phyloP scores from a whole-genome alignment of 2,113 vertebrate species.

The Ancistrus triradiatus region DNA sequence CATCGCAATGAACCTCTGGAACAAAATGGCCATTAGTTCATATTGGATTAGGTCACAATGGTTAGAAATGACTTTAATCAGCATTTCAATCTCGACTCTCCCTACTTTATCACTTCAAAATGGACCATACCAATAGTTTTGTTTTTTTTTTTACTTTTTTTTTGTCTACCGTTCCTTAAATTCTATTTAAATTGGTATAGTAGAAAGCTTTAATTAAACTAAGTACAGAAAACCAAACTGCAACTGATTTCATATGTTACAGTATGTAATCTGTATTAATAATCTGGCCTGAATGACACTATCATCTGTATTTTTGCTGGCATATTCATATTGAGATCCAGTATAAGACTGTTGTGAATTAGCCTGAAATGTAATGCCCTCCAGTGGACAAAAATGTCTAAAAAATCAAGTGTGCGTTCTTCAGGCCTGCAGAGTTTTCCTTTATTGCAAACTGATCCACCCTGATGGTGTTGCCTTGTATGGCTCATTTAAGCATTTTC shows the following conservation, averaged over 20 bases:
- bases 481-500: conserved; percentile 40
- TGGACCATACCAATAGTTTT: no score
- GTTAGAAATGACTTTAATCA: no score
- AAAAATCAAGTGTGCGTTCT: conserved; percentile 31
- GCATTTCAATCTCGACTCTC: no score
- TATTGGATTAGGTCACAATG: no score
- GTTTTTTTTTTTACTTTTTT: no score
- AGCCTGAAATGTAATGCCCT: conserved; percentile 35
- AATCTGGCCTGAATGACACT: background rate
- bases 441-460: conserved; percentile 23
- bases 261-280: background rate
- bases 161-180: no score
- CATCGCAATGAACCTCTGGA: no score
- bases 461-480: conserved; percentile 18
- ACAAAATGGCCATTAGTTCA: no score
- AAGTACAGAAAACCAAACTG: no score
- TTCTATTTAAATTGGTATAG: no score
- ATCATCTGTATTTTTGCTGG: conserved; percentile 2
- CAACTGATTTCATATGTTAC: conserved; percentile 29
- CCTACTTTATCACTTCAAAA: background rate
- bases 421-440: conserved; percentile 31
- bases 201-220: no score
- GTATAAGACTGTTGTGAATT: conserved; percentile 12
- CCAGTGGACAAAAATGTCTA: conserved; percentile 35
- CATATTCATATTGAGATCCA: background rate